phyloP scores from a whole-genome alignment of 1,140 invertebrate genomes.

The Trichogramma pretiosum region DNA sequence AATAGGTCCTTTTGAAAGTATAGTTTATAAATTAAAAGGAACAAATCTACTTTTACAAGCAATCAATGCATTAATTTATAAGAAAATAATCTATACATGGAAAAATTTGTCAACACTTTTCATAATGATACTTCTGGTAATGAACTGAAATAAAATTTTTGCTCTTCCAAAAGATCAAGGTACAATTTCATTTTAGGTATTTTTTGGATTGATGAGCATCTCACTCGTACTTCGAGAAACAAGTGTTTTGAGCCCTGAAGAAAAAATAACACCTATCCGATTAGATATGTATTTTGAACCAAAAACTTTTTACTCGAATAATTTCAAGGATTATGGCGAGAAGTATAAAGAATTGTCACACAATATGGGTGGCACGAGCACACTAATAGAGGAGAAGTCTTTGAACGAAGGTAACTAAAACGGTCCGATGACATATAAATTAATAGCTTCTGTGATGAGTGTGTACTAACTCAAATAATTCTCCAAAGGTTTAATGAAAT shows the following conservation, averaged over 20 bases:
- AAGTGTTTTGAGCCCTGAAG: slow-evolving; percentile 17
- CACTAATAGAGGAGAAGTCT: not conserved
- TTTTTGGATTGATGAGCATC: slow-evolving; percentile 28
- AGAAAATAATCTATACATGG: slow-evolving; percentile 33
- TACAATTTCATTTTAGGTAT: slow-evolving; percentile 23
- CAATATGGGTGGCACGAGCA: slow-evolving; percentile 10
- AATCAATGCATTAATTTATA: slow-evolving; percentile 27
- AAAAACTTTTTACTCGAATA: slow-evolving; percentile 25
- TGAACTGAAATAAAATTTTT: slow-evolving; percentile 6
- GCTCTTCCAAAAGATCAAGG: slow-evolving; percentile 6
- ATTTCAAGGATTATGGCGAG: slow-evolving; percentile 14
- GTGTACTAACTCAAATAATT: not conserved
- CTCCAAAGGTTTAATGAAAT: slow-evolving; percentile 28
- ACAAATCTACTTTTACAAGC: slow-evolving; percentile 25
- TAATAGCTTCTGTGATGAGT: not conserved
- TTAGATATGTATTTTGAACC: slow-evolving; percentile 27
- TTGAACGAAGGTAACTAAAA: slow-evolving; percentile 5
- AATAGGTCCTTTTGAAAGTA: slow-evolving; percentile 19
- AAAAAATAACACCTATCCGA: slow-evolving; percentile 20
- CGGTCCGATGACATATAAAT: not conserved
- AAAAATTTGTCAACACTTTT: slow-evolving; percentile 30
- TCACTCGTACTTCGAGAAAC: slow-evolving; percentile 30
- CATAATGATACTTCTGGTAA: slow-evolving; percentile 25
- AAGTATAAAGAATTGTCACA: slow-evolving; percentile 18
- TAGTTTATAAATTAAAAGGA: slow-evolving; percentile 24